Conservation (phyloP, 2,797 vertebrate species). For the Gadopsis marmoratus region DNA sequence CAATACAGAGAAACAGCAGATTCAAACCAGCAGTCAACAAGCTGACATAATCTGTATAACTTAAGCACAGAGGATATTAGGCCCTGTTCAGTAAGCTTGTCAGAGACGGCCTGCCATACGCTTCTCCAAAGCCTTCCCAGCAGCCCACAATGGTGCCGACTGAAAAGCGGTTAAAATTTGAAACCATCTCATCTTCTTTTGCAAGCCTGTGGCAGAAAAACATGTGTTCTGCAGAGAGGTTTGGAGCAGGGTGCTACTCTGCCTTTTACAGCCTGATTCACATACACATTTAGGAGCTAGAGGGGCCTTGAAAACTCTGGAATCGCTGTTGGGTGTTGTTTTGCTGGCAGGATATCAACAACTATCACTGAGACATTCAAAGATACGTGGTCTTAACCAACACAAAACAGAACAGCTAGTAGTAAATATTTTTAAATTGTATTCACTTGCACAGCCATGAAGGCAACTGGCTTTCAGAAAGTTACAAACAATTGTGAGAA, state of each 20-base stretch:
- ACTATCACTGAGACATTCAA: constrained; percentile 66
- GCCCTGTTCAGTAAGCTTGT: constrained; percentile 34
- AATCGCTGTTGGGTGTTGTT: constrained; percentile 60
- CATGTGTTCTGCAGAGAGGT: constrained; percentile 54
- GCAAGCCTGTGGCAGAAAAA: constrained; percentile 59
- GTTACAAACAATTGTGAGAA: constrained; percentile 17
- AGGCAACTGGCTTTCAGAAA: constrained; percentile 35
- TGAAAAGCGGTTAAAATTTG: constrained; percentile 57
- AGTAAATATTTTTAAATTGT: constrained; percentile 28
- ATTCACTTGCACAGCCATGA: constrained; percentile 34
- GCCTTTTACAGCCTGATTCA: constrained; percentile 54
- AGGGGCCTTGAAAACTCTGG: constrained; percentile 49
- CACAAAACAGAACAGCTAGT: constrained; percentile 46
- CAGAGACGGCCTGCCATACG: constrained; percentile 33
- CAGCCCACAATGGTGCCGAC: constrained; percentile 47
- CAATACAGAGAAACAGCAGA: constrained; percentile 31
- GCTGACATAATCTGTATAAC: constrained; percentile 13
- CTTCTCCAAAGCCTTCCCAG: constrained; percentile 41
- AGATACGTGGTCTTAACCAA: constrained; percentile 58
- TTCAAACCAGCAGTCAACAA: constrained; percentile 40
- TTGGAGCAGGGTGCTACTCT: constrained; percentile 32
- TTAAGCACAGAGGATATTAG: constrained; percentile 19
- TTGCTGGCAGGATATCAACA: constrained; percentile 60
- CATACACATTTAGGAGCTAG: constrained; percentile 56
- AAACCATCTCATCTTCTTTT: constrained; percentile 59